Conservation (phyloP, 2,113 vertebrate species). For the Pedetes capensis region DNA sequence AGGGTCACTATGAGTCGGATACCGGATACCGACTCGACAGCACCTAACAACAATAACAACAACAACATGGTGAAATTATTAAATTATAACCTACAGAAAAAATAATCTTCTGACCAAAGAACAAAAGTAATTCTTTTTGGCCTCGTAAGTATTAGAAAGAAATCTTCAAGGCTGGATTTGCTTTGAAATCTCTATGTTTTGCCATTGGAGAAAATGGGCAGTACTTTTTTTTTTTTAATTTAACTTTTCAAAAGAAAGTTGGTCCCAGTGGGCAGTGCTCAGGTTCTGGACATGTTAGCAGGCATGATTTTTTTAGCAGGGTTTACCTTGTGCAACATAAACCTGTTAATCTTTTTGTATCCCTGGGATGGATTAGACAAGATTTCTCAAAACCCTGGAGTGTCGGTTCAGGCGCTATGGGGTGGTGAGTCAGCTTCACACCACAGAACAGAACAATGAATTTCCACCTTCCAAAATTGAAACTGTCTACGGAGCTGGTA, state of each 20-base stretch:
- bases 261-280: too few relatives aligned
- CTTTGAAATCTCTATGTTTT: neutral
- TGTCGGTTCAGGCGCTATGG: rapidly evolving
- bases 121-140: neutral
- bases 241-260: neutral
- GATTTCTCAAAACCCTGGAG: neutral
- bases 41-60: too few relatives aligned
- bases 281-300: neutral
- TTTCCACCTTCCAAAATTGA: neutral
- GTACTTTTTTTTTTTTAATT: neutral
- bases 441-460: neutral
- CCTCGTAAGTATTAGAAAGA: neutral
- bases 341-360: neutral
- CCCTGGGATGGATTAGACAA: neutral
- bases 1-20: too few relatives aligned
- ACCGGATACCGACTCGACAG: too few relatives aligned
- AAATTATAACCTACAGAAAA: neutral
- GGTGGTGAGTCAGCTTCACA: neutral
- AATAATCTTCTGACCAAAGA: neutral
- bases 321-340: neutral
- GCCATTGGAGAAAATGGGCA: neutral
- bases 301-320: neutral
- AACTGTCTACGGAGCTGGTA: neutral
- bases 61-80: neutral
- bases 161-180: neutral